Conservation (phyloP, 2,888 invertebrate genomes). For the Chloroclystis v-ata region DNA sequence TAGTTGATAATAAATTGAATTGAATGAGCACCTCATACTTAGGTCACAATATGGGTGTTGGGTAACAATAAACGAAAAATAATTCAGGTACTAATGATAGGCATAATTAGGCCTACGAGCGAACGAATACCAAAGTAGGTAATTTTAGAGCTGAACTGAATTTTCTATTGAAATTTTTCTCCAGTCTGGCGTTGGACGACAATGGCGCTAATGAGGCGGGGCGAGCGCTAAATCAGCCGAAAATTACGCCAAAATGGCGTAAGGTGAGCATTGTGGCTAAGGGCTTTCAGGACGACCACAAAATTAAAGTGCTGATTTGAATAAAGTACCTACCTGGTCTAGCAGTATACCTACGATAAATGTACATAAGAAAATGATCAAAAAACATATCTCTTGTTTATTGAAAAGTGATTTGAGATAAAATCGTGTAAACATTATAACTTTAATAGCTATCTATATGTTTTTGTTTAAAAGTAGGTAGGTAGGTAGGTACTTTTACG, state of each 20-base stretch:
- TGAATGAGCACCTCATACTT: too few species aligned
- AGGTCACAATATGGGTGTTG: too few species aligned
- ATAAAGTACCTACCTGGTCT: not conserved
- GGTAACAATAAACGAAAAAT: not conserved
- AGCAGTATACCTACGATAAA: too few species aligned
- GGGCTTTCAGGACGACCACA: constrained; percentile 8
- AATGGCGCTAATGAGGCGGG: constrained; percentile 35
- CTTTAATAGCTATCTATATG: too few species aligned
- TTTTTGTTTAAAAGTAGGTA: too few species aligned
- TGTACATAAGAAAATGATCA: too few species aligned
- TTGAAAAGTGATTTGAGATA: too few species aligned
- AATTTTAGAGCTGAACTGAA: constrained; percentile 12
- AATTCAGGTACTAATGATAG: constrained; percentile 7
- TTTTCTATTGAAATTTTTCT: constrained; percentile 27
- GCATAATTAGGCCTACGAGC: constrained; percentile 14
- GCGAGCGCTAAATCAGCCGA: constrained; percentile 33
- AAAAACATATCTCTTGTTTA: too few species aligned
- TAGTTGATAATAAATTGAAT: too few species aligned
- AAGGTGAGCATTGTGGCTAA: constrained; percentile 29
- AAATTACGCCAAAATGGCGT: constrained; percentile 34
- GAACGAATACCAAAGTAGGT: constrained; percentile 21
- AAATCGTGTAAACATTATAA: too few species aligned
- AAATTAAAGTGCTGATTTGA: not conserved
- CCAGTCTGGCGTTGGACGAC: constrained; percentile 25
- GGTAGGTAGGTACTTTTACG: too few species aligned